Conservation (phyloP, 1,140 invertebrate genomes). For the Caenorhabditis elegans region WBcel235 BX284606.5:9719001-9719500, state of each 20-base stretch:
- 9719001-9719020: too few species aligned
- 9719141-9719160: too few species aligned
- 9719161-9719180: too few species aligned
- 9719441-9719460: background rate
- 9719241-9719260: background rate
- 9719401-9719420: conserved; percentile 28
- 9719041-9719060: too few species aligned
- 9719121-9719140: too few species aligned
- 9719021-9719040: too few species aligned
- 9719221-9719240: background rate
- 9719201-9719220: background rate
- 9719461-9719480: conserved; percentile 25
- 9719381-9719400: conserved; percentile 22
- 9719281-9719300: background rate
- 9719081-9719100: too few species aligned
- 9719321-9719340: conserved; percentile 19
- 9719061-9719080: too few species aligned
- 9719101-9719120: too few species aligned
- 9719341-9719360: conserved; percentile 13
- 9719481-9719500: conserved; percentile 19
- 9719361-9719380: background rate
- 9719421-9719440: background rate
- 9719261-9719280: background rate
- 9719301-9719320: too few species aligned
- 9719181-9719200: too few species aligned